Evolutionary conservation across 2,888 invertebrate species (phyloP).

Genomic region (Drosophila kuntzei): DNA sequence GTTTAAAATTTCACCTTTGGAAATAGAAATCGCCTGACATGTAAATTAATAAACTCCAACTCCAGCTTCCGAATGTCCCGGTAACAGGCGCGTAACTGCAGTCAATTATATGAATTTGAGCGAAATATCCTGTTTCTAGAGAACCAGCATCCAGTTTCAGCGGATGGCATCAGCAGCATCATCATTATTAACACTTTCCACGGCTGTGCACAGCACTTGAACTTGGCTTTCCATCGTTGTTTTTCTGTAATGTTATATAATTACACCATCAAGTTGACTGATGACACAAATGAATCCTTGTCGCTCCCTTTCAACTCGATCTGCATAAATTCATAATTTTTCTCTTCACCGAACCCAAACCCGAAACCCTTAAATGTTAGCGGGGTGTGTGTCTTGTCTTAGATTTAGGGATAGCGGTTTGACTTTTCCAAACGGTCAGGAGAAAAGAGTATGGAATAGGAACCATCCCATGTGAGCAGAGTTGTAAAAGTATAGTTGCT

Average conservation of each 20-base stretch:
- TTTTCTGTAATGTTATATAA: slow-evolving; percentile 79
- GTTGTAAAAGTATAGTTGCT: not conserved
- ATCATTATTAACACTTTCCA: slow-evolving; percentile 77
- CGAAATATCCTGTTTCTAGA: slow-evolving; percentile 69
- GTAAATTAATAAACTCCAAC: slow-evolving; percentile 78
- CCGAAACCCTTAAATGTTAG: slow-evolving; percentile 28
- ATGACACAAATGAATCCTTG: slow-evolving; percentile 85
- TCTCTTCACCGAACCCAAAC: slow-evolving; percentile 47
- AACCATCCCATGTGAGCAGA: not conserved
- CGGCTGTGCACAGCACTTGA: slow-evolving; percentile 65
- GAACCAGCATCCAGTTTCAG: slow-evolving; percentile 69
- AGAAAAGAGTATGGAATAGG: not conserved
- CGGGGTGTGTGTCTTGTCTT: slow-evolving; percentile 19
- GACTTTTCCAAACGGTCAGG: slow-evolving; percentile 25
- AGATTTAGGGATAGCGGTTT: slow-evolving; percentile 26
- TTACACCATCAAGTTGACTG: slow-evolving; percentile 86
- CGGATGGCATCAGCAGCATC: slow-evolving; percentile 38
- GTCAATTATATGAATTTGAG: slow-evolving; percentile 68
- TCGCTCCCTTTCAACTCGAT: slow-evolving; percentile 77
- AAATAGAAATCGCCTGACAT: slow-evolving; percentile 66
- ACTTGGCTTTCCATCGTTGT: slow-evolving; percentile 57
- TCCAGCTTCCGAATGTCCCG: slow-evolving; percentile 23
- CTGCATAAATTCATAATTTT: slow-evolving; percentile 83
- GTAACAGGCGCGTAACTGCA: slow-evolving; percentile 70
- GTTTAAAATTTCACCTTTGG: slow-evolving; percentile 77